A percentile compares a stretch with the other conserved stretches of the same genome.
Conservation (phyloP, 2,113 vertebrate species). For the Ictalurus punctatus region DNA sequence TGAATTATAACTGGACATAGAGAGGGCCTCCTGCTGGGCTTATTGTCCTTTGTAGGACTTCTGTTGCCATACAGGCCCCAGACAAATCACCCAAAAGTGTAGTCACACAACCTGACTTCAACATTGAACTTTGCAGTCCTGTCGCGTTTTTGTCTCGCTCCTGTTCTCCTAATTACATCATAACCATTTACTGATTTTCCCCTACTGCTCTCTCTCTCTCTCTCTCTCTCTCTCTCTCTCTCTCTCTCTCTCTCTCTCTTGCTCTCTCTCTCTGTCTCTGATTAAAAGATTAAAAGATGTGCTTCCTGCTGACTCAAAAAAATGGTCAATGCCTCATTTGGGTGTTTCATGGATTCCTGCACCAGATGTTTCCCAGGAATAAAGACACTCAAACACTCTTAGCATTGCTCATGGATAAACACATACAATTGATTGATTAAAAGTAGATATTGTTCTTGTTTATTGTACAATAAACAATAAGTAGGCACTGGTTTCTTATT, state of each 20-base stretch:
- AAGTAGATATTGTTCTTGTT: slow-evolving; percentile 64
- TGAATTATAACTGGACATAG: slow-evolving; percentile 57
- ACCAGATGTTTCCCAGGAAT: slow-evolving; percentile 55
- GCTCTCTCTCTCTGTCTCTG: not conserved
- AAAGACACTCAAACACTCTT: slow-evolving; percentile 47
- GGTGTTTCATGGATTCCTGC: slow-evolving; percentile 36
- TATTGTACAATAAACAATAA: slow-evolving; percentile 58
- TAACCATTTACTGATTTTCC: slow-evolving; percentile 1
- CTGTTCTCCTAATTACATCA: slow-evolving; percentile 8
- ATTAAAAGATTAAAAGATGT: slow-evolving; percentile 42
- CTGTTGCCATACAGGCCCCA: slow-evolving; percentile 48
- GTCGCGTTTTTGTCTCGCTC: slow-evolving; percentile 4
- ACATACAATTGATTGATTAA: slow-evolving; percentile 63
- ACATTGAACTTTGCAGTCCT: not conserved
- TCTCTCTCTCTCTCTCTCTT: slow-evolving; percentile 49
- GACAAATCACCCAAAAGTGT: slow-evolving; percentile 55
- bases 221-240: slow-evolving; percentile 41
- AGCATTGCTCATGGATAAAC: slow-evolving; percentile 36
- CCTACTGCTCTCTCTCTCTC: slow-evolving; percentile 26
- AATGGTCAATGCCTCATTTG: slow-evolving; percentile 45
- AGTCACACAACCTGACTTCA: slow-evolving; percentile 51
- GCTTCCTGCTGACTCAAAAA: slow-evolving; percentile 35
- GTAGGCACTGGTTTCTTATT: slow-evolving; percentile 54
- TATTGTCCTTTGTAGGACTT: slow-evolving; percentile 58
- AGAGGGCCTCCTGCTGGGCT: slow-evolving; percentile 51